phyloP scores from a whole-genome alignment of 2,797 vertebrate species.

The Ispidina picta region DNA sequence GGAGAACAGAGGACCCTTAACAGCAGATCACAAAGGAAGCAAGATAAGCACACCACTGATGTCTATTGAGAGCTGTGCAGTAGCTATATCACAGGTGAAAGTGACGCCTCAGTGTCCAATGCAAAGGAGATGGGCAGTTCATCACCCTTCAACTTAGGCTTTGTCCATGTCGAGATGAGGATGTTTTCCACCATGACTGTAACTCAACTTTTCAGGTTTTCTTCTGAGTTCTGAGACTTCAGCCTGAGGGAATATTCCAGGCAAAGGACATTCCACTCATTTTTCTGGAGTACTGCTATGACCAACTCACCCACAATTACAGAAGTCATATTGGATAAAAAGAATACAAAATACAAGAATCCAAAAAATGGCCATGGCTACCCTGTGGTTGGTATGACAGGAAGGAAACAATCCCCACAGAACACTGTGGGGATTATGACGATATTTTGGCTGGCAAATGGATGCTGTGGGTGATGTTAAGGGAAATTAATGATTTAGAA shows the following conservation, averaged over 20 bases:
- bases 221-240: neutral
- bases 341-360: neutral
- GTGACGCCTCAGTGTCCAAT: fast-evolving
- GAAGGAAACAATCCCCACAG: neutral
- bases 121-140: neutral
- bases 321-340: neutral
- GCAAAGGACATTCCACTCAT: neutral
- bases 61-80: neutral
- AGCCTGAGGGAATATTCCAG: neutral
- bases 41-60: fast-evolving
- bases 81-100: neutral
- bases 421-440: neutral
- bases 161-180: neutral
- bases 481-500: slow-evolving; percentile 8
- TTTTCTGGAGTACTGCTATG: neutral
- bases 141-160: neutral
- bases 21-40: neutral
- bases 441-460: neutral
- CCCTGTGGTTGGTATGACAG: neutral
- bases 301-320: neutral
- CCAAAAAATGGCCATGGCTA: neutral
- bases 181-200: neutral
- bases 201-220: neutral
- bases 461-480: slow-evolving; percentile 2
- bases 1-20: neutral